Percentiles rank a stretch among this genome's conserved stretches.
phyloP scores from a whole-genome alignment of 2,113 vertebrate species.

The Brachyhypopomus gauderio region DNA sequence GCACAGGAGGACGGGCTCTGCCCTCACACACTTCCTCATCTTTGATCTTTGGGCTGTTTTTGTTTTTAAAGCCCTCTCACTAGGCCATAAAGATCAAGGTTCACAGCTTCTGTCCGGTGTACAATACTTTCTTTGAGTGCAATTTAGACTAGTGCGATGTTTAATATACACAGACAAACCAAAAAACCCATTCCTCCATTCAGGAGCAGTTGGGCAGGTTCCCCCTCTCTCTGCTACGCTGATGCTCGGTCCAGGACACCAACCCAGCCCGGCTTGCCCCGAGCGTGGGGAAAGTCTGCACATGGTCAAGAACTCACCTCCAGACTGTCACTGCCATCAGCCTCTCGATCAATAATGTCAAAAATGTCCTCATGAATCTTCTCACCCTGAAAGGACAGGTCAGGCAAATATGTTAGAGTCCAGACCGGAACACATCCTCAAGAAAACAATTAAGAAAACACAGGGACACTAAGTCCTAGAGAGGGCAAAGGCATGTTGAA shows the following conservation, averaged over 20 bases:
- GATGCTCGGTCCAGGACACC: background rate
- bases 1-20: background rate
- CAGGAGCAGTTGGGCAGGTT: no score
- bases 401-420: background rate
- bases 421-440: background rate
- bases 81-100: background rate
- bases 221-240: no score
- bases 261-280: no score
- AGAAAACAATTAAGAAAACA: background rate
- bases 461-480: no score
- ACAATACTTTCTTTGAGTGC: background rate
- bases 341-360: constrained; percentile 98
- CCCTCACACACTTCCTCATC: background rate
- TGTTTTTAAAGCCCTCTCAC: background rate
- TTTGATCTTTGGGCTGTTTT: background rate
- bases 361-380: constrained; percentile 99
- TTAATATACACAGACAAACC: background rate
- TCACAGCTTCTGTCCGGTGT: background rate
- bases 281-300: background rate
- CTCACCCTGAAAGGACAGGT: constrained; percentile 79
- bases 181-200: no score
- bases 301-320: constrained; percentile 79
- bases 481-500: no score
- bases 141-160: background rate
- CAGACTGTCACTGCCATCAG: constrained; percentile 97